Evolutionary conservation across 1,140 invertebrate species (phyloP).

Genomic region (Steinernema feltiae): DNA sequence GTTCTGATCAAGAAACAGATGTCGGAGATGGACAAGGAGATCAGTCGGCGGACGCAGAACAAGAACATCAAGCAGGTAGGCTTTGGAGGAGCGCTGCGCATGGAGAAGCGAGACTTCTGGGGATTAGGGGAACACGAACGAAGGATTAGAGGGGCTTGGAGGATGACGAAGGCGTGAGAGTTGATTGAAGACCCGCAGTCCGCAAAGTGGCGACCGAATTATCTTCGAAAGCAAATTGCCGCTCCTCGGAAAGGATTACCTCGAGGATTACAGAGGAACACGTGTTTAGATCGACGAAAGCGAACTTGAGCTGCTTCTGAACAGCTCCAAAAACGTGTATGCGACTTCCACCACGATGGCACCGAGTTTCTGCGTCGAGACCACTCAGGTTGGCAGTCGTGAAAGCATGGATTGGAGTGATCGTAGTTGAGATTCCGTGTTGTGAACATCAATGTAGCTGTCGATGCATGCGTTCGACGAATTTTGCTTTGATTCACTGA

Average conservation of each 20-base stretch:
- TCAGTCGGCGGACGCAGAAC: slow-evolving; percentile 51
- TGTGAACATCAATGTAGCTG: background rate
- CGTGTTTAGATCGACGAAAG: slow-evolving; percentile 42
- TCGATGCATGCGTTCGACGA: background rate
- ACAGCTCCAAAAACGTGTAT: slow-evolving; percentile 8
- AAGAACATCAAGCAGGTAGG: slow-evolving; percentile 55
- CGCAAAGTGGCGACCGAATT: background rate
- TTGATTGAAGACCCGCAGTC: background rate
- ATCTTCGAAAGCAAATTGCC: background rate
- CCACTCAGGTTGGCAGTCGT: slow-evolving; percentile 9
- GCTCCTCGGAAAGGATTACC: background rate
- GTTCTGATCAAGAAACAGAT: slow-evolving; percentile 55
- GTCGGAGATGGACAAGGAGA: slow-evolving; percentile 55
- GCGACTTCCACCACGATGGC: slow-evolving; percentile 43
- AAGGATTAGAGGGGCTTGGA: background rate
- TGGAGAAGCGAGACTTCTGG: background rate
- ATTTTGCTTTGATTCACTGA: slow-evolving; percentile 1
- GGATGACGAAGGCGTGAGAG: background rate
- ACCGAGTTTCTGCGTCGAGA: slow-evolving; percentile 19
- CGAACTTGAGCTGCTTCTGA: slow-evolving; percentile 42
- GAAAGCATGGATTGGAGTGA: slow-evolving; percentile 3
- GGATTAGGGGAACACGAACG: background rate
- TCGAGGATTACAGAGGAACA: background rate
- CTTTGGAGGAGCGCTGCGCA: background rate
- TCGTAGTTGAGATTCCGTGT: background rate